These are phyloP conservation scores for Apamea anceps DNA, from an alignment of 2,888 invertebrate genomes.

Conservation along the genomic window DNA sequence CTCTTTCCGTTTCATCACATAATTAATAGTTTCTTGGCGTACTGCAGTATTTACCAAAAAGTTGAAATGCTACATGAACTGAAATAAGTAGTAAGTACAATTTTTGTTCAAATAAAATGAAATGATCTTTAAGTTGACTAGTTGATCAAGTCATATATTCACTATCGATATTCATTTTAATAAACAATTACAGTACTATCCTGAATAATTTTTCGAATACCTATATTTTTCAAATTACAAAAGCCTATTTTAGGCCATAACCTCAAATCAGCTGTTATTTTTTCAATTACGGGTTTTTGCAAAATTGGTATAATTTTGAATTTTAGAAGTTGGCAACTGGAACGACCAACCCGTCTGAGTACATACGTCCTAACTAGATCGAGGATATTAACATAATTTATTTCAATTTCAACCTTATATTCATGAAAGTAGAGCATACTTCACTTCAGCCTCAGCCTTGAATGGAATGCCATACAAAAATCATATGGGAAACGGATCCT, in stretches of 20 bases:
- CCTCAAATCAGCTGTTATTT: slow-evolving; percentile 55
- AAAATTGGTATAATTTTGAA: slow-evolving; percentile 24
- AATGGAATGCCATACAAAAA: slow-evolving; percentile 87
- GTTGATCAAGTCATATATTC: neutral
- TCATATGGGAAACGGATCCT: slow-evolving; percentile 88
- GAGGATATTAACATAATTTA: slow-evolving; percentile 63
- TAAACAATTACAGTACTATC: no score
- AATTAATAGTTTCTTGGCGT: neutral
- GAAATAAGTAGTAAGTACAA: neutral
- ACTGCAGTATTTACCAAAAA: neutral
- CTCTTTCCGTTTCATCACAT: neutral
- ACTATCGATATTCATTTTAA: neutral
- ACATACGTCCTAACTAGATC: slow-evolving; percentile 78
- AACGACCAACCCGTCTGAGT: slow-evolving; percentile 74
- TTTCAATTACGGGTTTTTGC: neutral
- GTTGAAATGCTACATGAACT: neutral
- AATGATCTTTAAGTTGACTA: neutral
- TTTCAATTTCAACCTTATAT: slow-evolving; percentile 66
- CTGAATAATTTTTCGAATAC: no score
- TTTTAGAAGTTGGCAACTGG: slow-evolving; percentile 73
- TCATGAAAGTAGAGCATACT: slow-evolving; percentile 45
- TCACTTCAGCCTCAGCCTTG: slow-evolving; percentile 52
- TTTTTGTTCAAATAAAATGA: no score
- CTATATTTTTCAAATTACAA: neutral
- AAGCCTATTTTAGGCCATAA: neutral